Evolutionary conservation across 2,888 invertebrate genomes (phyloP).

Genomic region (Acleris laterana): DNA sequence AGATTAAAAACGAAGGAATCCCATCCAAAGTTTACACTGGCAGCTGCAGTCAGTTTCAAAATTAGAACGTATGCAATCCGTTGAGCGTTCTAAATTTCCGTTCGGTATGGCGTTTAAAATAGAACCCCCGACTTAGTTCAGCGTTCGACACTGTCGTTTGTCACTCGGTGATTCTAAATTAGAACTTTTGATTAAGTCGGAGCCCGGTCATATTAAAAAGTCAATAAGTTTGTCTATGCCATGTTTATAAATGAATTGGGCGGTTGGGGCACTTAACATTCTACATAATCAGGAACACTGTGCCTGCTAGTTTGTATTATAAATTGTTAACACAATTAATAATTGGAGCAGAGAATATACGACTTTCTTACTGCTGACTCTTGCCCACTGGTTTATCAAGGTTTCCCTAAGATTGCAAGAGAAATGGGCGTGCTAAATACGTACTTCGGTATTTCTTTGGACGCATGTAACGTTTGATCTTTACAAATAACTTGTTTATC

Average conservation of each 20-base stretch:
- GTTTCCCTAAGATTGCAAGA: too few relatives aligned
- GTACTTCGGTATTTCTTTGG: too few relatives aligned
- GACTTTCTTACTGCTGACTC: too few relatives aligned
- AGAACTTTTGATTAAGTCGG: constrained; percentile 52
- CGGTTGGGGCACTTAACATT: background rate
- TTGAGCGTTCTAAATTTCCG: constrained; percentile 80
- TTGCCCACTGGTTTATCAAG: too few relatives aligned
- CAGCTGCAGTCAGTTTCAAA: constrained; percentile 77
- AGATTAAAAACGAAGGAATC: constrained; percentile 49
- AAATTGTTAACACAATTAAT: background rate
- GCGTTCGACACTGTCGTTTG: constrained; percentile 78
- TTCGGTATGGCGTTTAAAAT: constrained; percentile 78
- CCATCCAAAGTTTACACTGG: constrained; percentile 77
- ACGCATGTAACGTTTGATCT: too few relatives aligned
- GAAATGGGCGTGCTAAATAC: too few relatives aligned
- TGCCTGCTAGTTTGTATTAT: background rate
- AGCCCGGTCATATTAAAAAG: constrained; percentile 35
- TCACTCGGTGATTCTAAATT: constrained; percentile 75
- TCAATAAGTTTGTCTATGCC: constrained; percentile 2
- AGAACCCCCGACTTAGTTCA: constrained; percentile 78
- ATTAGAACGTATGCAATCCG: constrained; percentile 76
- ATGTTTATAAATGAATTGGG: background rate
- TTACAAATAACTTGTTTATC: too few relatives aligned
- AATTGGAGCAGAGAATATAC: too few relatives aligned
- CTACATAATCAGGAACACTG: too few relatives aligned